These are phyloP conservation scores for Phyllostomus discolor DNA, from an alignment of 2,113 vertebrate genomes.

Conservation along the genomic window DNA sequence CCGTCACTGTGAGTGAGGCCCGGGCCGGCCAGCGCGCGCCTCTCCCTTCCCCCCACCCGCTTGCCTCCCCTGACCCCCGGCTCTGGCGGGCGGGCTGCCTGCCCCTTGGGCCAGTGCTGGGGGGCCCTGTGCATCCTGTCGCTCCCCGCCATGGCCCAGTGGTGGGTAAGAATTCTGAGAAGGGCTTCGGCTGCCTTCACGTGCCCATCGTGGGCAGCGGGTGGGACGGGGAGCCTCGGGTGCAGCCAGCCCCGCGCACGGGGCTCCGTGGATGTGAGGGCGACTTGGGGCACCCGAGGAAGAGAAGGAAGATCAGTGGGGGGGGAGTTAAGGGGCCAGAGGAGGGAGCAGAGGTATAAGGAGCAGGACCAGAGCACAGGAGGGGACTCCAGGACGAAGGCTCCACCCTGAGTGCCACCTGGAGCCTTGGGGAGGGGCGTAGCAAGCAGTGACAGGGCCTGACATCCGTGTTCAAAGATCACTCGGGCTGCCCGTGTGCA, in stretches of 20 bases:
- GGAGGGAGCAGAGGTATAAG: not conserved
- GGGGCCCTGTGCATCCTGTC: not conserved
- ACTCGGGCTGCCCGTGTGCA: not conserved
- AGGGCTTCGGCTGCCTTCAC: not conserved
- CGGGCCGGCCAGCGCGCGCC: fast-evolving
- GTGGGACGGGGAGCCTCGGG: not conserved
- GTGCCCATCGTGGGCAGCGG: not conserved
- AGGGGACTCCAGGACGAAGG: not conserved
- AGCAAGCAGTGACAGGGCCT: not conserved
- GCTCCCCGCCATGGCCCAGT: no score
- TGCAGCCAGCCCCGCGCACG: fast-evolving
- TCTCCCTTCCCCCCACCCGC: no score
- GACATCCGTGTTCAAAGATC: not conserved
- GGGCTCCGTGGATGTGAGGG: not conserved
- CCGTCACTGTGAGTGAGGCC: constrained; percentile 66
- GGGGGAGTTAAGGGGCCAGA: not conserved
- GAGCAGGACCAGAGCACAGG: not conserved
- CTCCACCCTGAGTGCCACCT: fast-evolving
- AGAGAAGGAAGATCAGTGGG: not conserved
- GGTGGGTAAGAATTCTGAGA: no score
- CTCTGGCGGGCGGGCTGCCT: not conserved
- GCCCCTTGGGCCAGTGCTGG: fast-evolving
- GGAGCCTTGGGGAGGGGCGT: not conserved
- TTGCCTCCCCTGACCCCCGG: not conserved
- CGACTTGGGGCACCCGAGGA: not conserved